Percentiles rank a stretch among this genome's conserved stretches.
phyloP scores from a whole-genome alignment of 2,797 vertebrate genomes.

The Oreortyx pictus region DNA sequence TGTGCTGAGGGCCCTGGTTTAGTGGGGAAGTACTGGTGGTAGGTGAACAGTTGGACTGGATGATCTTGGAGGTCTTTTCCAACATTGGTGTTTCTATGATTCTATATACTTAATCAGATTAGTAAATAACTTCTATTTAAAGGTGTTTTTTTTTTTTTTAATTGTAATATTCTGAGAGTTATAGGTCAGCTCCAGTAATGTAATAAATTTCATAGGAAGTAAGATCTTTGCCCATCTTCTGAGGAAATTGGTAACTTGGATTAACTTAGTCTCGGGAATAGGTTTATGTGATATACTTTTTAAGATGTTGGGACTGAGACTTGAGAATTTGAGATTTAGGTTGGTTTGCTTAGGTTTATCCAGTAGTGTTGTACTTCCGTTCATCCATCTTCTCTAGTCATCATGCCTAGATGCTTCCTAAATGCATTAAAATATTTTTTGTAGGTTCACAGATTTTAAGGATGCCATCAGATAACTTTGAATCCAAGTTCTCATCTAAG shows the following conservation, averaged over 20 bases:
- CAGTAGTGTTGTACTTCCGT: neutral
- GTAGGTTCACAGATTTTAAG: neutral
- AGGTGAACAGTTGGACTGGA: too few species aligned
- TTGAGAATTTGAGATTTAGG: neutral
- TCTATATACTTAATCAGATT: neutral
- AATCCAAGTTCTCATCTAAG: neutral
- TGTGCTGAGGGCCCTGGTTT: too few species aligned
- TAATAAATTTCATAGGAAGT: rapidly evolving
- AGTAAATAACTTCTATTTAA: neutral
- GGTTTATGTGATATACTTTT: neutral
- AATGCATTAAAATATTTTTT: neutral
- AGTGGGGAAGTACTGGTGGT: too few species aligned
- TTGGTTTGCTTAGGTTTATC: neutral
- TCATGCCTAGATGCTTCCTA: neutral
- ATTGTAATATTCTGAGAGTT: neutral
- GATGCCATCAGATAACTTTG: neutral
- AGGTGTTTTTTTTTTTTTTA: neutral
- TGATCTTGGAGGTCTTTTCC: too few species aligned
- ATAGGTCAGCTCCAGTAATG: neutral
- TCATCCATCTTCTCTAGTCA: neutral
- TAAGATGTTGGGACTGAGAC: neutral
- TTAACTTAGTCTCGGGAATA: neutral
- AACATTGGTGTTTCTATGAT: too few species aligned
- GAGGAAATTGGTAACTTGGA: neutral
- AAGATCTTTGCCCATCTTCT: neutral